Evolutionary conservation across 2,888 invertebrate species (phyloP).

Genomic region (Synanthedon vespiformis): DNA sequence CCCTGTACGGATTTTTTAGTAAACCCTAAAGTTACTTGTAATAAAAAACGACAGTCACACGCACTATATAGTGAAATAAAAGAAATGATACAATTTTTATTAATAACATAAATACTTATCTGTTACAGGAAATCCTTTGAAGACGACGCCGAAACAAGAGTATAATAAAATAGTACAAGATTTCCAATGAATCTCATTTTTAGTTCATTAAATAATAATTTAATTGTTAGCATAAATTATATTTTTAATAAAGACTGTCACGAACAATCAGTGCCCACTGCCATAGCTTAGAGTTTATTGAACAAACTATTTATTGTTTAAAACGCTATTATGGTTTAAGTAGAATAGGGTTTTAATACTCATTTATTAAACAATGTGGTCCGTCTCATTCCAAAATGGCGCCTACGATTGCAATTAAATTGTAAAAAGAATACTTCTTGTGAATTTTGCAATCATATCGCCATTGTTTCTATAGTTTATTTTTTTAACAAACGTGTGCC

Average conservation of each 20-base stretch:
- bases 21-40: too few species aligned
- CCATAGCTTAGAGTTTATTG: constrained; percentile 42
- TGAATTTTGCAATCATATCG: too few species aligned
- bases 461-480: too few species aligned
- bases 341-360: background rate
- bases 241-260: constrained; percentile 54
- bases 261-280: constrained; percentile 54
- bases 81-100: too few species aligned
- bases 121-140: constrained; percentile 67
- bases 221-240: constrained; percentile 10
- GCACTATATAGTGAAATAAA: too few species aligned
- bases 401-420: too few species aligned
- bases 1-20: too few species aligned
- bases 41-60: too few species aligned
- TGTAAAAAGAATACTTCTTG: too few species aligned
- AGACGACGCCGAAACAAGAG: constrained; percentile 66
- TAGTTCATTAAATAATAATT: constrained; percentile 42
- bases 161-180: constrained; percentile 56
- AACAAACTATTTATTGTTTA: constrained; percentile 21
- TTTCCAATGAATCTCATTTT: constrained; percentile 67
- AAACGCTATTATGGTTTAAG: background rate
- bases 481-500: too few species aligned
- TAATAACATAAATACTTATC: constrained; percentile 1
- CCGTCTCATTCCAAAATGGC: too few species aligned
- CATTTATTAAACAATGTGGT: background rate